Percentiles rank a stretch among this genome's conserved stretches.
These are phyloP conservation scores for Heliopora coerulea DNA, from an alignment of 92 coral and sea anemone genomes.

Conservation along the genomic window DNA sequence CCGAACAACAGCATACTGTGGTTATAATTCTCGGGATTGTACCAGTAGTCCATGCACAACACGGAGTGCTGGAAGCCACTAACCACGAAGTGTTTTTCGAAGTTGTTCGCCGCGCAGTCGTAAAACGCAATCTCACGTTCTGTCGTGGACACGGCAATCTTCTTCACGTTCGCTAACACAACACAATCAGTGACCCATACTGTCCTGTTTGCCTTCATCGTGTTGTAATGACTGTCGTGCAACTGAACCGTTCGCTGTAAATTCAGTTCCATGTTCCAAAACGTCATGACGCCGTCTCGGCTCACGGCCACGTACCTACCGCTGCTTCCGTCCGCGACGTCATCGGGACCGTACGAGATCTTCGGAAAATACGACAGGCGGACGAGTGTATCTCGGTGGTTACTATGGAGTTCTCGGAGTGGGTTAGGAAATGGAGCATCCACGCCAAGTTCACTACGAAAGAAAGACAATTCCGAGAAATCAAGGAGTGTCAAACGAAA, in stretches of 20 bases:
- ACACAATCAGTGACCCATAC: conserved; percentile 98
- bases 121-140: conserved; percentile 95
- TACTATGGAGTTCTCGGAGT: conserved; percentile 52
- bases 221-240: conserved; percentile 29
- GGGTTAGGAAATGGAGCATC: conserved; percentile 43
- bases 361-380: conserved; percentile 88
- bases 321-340: conserved; percentile 77
- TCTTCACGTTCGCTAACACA: conserved; percentile 90
- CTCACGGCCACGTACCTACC: conserved; percentile 95
- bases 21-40: conserved; percentile 69
- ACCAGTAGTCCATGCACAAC: conserved; percentile 96
- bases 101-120: conserved; percentile 96
- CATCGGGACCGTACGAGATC: conserved; percentile 89
- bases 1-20: conserved; percentile 82
- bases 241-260: conserved; percentile 63
- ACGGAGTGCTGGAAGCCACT: conserved; percentile 85
- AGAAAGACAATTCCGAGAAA: neutral
- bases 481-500: too few relatives aligned
- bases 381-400: conserved; percentile 87
- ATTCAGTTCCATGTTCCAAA: conserved; percentile 95
- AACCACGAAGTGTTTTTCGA: conserved; percentile 86
- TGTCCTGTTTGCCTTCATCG: conserved; percentile 60
- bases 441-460: conserved; percentile 29
- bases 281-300: conserved; percentile 82
- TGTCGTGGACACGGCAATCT: conserved; percentile 89